A percentile compares a stretch with the other conserved stretches of the same genome.
Conservation (phyloP, 2,797 vertebrate genomes). For the Artibeus jamaicensis region DNA sequence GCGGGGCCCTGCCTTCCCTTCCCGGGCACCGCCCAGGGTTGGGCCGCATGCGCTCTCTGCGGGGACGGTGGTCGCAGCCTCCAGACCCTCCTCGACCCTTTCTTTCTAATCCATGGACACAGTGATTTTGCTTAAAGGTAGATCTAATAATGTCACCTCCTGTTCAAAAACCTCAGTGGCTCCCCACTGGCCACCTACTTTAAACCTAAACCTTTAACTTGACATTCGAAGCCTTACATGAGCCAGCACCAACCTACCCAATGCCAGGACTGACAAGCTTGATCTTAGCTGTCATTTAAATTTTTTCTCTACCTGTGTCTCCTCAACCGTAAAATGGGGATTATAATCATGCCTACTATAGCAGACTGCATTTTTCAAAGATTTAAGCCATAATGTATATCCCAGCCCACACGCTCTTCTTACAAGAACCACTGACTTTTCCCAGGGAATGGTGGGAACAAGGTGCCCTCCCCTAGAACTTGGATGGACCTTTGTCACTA, state of each 20-base stretch:
- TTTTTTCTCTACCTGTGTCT: background rate
- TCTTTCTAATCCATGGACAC: background rate
- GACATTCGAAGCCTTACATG: background rate
- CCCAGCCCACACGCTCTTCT: background rate
- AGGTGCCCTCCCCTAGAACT: background rate
- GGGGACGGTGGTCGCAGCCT: background rate
- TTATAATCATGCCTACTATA: rapidly evolving
- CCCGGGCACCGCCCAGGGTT: rapidly evolving
- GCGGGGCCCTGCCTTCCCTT: background rate
- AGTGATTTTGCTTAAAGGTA: background rate
- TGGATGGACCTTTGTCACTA: background rate
- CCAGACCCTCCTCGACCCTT: background rate
- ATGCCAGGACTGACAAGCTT: background rate
- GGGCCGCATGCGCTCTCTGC: background rate
- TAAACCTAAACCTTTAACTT: background rate
- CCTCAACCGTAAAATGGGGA: background rate
- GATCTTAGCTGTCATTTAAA: background rate
- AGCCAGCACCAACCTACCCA: background rate
- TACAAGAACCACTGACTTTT: background rate
- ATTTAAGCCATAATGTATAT: background rate
- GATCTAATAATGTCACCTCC: background rate
- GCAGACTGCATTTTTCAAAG: background rate
- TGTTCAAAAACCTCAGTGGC: background rate
- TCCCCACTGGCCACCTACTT: background rate
- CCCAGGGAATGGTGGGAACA: too few relatives aligned